phyloP scores from a whole-genome alignment of 2,797 vertebrate genomes.

The Avahi laniger region DNA sequence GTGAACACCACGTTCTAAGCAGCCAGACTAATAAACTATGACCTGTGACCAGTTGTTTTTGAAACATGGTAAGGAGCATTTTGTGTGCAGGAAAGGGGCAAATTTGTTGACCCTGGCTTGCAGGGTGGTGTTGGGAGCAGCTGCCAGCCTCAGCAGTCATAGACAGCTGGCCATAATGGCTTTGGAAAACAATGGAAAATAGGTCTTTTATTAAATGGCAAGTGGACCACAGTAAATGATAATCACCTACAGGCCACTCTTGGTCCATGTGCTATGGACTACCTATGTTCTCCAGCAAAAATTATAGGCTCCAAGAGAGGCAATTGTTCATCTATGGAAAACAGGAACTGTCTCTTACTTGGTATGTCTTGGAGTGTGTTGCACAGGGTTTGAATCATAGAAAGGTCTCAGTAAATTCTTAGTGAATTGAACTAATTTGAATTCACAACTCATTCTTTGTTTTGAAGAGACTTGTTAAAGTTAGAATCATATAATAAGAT shows the following conservation, averaged over 20 bases:
- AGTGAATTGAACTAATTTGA: background rate
- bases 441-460: background rate
- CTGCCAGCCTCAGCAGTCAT: background rate
- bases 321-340: background rate
- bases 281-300: background rate
- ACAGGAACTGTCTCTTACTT: background rate
- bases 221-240: background rate
- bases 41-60: background rate
- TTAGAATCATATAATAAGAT: background rate
- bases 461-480: background rate
- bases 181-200: background rate
- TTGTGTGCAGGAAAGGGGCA: background rate
- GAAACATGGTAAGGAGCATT: background rate
- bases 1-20: background rate
- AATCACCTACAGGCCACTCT: background rate
- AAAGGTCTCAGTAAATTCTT: background rate
- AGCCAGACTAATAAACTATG: background rate
- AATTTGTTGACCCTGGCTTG: background rate
- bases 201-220: background rate
- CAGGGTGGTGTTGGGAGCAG: background rate
- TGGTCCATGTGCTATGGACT: background rate
- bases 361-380: background rate
- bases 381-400: background rate
- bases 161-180: background rate
- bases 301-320: background rate